Conservation (phyloP, 92 coral and sea anemone genomes). For the Palythoa heliodiscus region DNA sequence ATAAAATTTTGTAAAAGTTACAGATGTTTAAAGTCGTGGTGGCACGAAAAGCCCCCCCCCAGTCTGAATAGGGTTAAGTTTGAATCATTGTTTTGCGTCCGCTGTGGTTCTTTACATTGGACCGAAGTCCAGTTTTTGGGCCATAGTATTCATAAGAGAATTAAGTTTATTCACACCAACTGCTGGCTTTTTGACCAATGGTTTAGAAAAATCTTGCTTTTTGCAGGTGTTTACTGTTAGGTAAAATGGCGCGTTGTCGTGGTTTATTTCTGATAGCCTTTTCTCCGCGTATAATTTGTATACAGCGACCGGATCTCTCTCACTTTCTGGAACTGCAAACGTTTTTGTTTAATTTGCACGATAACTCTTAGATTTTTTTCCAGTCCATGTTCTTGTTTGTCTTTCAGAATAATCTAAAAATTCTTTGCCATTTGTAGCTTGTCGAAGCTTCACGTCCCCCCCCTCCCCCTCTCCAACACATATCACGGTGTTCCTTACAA, state of each 20-base stretch:
- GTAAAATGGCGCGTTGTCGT: slow-evolving; percentile 61
- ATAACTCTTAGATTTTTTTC: slow-evolving; percentile 49
- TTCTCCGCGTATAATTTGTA: slow-evolving; percentile 66
- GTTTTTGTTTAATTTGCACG: slow-evolving; percentile 51
- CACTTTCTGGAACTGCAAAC: slow-evolving; percentile 63
- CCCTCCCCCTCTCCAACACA: slow-evolving; percentile 51
- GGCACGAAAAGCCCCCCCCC: too few species aligned
- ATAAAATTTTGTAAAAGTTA: too few species aligned
- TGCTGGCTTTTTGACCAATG: slow-evolving; percentile 55
- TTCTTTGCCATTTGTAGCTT: too few species aligned
- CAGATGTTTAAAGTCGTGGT: too few species aligned
- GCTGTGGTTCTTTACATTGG: too few species aligned
- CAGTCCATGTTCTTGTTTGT: background rate
- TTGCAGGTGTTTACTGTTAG: slow-evolving; percentile 56
- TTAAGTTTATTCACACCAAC: slow-evolving; percentile 41
- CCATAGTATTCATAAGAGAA: too few species aligned
- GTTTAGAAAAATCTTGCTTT: slow-evolving; percentile 47
- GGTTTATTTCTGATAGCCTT: slow-evolving; percentile 60
- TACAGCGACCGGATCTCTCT: background rate
- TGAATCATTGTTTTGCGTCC: too few species aligned
- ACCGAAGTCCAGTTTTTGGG: too few species aligned
- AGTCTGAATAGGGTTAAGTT: too few species aligned
- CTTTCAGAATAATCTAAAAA: too few species aligned
- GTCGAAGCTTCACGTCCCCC: too few species aligned
- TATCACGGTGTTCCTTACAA: slow-evolving; percentile 32